phyloP scores from a whole-genome alignment of 2,888 invertebrate species.

The Aphrophora alni region DNA sequence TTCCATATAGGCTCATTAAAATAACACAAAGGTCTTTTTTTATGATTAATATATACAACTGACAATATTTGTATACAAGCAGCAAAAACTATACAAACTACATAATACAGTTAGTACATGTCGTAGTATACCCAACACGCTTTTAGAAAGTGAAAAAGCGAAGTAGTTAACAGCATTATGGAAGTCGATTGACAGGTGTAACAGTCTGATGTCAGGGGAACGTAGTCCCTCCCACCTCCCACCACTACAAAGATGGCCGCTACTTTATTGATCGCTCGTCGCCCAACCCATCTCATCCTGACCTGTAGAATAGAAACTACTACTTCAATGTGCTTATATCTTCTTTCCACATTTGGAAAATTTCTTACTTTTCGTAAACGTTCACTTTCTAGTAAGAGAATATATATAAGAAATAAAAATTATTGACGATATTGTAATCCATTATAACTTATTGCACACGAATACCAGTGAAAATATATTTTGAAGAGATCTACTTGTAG shows the following conservation, averaged over 20 bases:
- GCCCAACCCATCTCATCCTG: slow-evolving; percentile 20
- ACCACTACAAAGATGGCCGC: slow-evolving; percentile 52
- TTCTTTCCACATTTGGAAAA: background rate
- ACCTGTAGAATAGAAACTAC: slow-evolving; percentile 27
- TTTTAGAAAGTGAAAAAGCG: background rate
- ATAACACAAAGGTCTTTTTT: too few relatives aligned
- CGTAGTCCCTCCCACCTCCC: slow-evolving; percentile 47
- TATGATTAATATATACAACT: too few relatives aligned
- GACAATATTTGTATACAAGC: too few relatives aligned
- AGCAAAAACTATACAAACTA: background rate
- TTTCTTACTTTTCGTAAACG: too few relatives aligned
- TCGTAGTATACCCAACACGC: background rate
- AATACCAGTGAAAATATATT: too few relatives aligned
- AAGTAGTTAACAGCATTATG: slow-evolving; percentile 9
- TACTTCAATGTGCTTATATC: background rate
- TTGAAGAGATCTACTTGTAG: too few relatives aligned
- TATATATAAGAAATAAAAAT: too few relatives aligned
- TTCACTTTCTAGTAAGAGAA: too few relatives aligned
- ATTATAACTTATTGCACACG: too few relatives aligned
- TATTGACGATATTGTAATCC: too few relatives aligned
- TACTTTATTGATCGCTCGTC: slow-evolving; percentile 30
- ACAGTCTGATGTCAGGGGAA: slow-evolving; percentile 21
- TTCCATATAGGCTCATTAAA: too few relatives aligned
- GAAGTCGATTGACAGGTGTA: slow-evolving; percentile 15
- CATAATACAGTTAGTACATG: background rate